Base-by-base conservation (phyloP, 2,888 invertebrate genomes). In the Pandemis heparana region DNA sequence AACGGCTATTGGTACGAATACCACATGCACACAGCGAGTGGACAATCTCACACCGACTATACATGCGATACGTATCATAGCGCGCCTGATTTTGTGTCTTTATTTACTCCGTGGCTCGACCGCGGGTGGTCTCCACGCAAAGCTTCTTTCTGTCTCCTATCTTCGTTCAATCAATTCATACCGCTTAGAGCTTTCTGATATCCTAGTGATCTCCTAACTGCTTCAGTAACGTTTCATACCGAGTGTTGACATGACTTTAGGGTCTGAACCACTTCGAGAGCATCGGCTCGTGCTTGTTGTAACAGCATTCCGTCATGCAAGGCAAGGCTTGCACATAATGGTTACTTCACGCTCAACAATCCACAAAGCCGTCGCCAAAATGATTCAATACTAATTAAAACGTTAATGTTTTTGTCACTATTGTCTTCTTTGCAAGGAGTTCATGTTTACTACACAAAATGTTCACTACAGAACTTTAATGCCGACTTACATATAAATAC, bases 271-370 rank as follows among this genome's bases (percentile, higher is more conserved):
- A 39, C 56, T 68, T 63, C 38, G 16, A 51, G 66, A 53, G 18
- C 66, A 32, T 68, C 66, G 39, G 10, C 16, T 61, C 6, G 43
- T 48, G n/a, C 16, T 53, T 72, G 67, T 56, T 10, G 68, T 39
- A 68, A 68, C 72, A 56, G 46, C 68, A 72, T 72, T 67, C 72
- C 72, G 62, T 72, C 68, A 63, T 72, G 72, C 72, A 56, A 68
- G 72, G 72, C 72, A 56, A 68, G 72, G 68, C 67, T 67, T 56
- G 72, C 68, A 43, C 69, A 41, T 53, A 53, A 53, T 53, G 53
- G 62, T 72, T 72, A 68, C 68, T 68, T 63, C 72, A 72, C 62
- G 72, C 53, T 67, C 32, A 56, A 39, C 68, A 68, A 63, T 53
- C 53, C 53, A 59, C 62, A 53, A 12, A 62, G 64, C 48, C 53